Conservation (phyloP, 1,140 invertebrate species). For the Riptortus pedestris region DNA sequence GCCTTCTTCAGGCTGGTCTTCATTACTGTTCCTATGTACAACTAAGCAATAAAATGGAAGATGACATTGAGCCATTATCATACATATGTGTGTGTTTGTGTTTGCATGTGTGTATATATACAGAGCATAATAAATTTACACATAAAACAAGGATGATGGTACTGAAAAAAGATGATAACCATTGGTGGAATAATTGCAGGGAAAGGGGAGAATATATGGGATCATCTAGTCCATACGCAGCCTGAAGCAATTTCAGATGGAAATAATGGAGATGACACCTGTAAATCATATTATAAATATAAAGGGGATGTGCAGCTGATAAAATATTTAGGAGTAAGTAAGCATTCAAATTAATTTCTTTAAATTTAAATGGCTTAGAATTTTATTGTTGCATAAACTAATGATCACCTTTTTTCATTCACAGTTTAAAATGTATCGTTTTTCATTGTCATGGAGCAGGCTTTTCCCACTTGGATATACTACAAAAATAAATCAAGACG, state of each 20-base stretch:
- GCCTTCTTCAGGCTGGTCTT: too few relatives aligned
- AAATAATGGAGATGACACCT: neutral
- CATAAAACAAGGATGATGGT: too few relatives aligned
- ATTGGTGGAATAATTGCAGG: too few relatives aligned
- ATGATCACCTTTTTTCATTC: neutral
- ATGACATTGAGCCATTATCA: too few relatives aligned
- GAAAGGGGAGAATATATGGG: neutral
- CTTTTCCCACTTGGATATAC: constrained; percentile 48
- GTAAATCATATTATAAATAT: neutral
- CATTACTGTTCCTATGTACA: too few relatives aligned
- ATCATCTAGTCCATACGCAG: neutral
- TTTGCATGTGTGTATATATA: too few relatives aligned
- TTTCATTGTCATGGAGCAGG: constrained; percentile 54
- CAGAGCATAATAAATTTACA: too few relatives aligned
- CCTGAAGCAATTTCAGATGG: neutral
- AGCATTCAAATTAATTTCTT: neutral
- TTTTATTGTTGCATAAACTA: neutral
- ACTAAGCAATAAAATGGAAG: too few relatives aligned
- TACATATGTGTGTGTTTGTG: too few relatives aligned
- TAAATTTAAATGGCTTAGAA: neutral
- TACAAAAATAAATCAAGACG: constrained; percentile 39
- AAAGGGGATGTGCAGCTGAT: neutral
- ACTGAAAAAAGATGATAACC: too few relatives aligned
- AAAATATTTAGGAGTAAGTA: neutral
- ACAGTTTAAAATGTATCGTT: constrained; percentile 45